Evolutionary conservation across 2,113 vertebrate species (phyloP).

Genomic region (Empidonax alnorum): DNA sequence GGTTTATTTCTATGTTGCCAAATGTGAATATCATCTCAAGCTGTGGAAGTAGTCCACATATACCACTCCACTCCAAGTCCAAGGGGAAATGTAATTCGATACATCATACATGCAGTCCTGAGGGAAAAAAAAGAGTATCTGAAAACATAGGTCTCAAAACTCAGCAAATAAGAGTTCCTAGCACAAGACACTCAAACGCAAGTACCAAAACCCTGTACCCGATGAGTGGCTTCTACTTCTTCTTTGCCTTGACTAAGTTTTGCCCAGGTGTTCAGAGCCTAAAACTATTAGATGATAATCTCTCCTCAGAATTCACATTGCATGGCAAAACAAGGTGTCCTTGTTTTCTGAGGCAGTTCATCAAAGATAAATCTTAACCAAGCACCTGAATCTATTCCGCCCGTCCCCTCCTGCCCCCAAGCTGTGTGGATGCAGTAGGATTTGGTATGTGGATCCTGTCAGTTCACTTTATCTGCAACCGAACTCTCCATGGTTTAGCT

Average conservation of each 20-base stretch:
- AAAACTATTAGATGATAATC: neutral
- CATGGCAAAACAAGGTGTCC: neutral
- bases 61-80: neutral
- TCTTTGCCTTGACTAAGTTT: neutral
- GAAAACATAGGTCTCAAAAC: neutral
- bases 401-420: neutral
- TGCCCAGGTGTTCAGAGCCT: neutral
- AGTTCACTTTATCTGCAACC: neutral
- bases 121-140: rapidly evolving
- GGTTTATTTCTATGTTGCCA: neutral
- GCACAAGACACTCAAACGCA: neutral
- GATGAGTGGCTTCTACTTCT: neutral
- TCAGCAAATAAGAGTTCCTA: neutral
- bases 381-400: neutral
- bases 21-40: neutral
- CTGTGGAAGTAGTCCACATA: neutral
- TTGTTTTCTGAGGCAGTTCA: neutral
- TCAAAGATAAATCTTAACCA: neutral
- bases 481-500: neutral
- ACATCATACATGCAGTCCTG: neutral
- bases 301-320: neutral
- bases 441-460: neutral
- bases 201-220: neutral
- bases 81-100: neutral
- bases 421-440: neutral